Evolutionary conservation across 1,140 invertebrate genomes (phyloP), one percentile per base, ranked within the genome.

Genomic region (Acromyrmex echinatior): DNA sequence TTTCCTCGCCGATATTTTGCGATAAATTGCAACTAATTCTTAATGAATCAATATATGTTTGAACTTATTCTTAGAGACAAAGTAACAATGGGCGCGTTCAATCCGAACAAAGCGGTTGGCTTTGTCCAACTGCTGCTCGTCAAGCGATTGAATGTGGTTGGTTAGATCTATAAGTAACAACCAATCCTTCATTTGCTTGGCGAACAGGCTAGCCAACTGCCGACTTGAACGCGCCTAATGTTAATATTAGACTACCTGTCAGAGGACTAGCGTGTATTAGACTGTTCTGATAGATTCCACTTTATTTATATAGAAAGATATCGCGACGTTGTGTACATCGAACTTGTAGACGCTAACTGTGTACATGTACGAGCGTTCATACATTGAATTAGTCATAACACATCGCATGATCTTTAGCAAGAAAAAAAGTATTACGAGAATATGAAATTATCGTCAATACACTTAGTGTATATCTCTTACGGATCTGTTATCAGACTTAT

Each of bases 291-390:
- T 62, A 74, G 66, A 74, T 81, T 73, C 56, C 7, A 74, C 3
- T 76, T 84, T 84, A 82, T 62, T 73, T 84, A 84, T 76, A n/a
- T 84, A 84, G 70, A 76, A 84, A 62, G 25, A 62, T 74, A 14
- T 74, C n/a, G 25, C 70, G 25, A n/a, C 18, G 18, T 56, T 49
- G 5, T 84, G 56, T 84, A 84, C 70, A 76, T 84, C 45, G 56
- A 71, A 73, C 12, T 49, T 3, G 16, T 73, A 74, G 39, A 7
- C 12, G 21, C 4, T 82, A 76, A 56, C 45, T 74, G n/a, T 49
- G 18, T 76, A 84, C 25, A 76, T 76, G 51, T 76, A 84, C 39
- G 9, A 35, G n/a, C 56, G 68, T 76, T 81, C 21, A 31, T 71
- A 70, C 45, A 70, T 81, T 74, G 31, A 49, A 76, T 84, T 84